Evolutionary conservation across 2,113 vertebrate species (phyloP), one percentile per base, ranked within the genome.

Genomic region (Stomatorhinus ivindoensis): DNA sequence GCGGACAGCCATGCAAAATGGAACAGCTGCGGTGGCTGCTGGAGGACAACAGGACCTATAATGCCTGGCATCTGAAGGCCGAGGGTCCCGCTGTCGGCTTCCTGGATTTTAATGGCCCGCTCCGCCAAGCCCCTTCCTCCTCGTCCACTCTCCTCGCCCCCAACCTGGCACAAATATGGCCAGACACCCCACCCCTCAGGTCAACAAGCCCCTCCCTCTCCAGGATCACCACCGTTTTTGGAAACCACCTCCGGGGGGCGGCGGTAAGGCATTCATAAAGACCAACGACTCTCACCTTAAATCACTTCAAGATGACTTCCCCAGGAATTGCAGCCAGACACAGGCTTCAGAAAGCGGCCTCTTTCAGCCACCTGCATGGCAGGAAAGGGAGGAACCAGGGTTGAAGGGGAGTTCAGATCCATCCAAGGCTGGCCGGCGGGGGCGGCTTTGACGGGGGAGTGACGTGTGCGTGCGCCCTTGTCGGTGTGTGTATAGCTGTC

Each of bases 261-360:
- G 87, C 91, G 82, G 86, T 89, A 86, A 0, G 58, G 9, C 87
- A 92, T 89, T 89, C 83, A 44, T 58, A 90, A 39, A 65, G 17
- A 83, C 87, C 87, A 35, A 82, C 6, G 2, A 27, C 58, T 83
- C 42, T 46, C 61, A 58, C 46, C 88, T 91, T 90, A 90, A 95
- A 95, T 95, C 91, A 93, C 91, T 95, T 94, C 93, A 93, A 93
- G 92, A 94, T 94, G 93, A 93, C 92, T 90, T 76, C 89, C 86
- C 87, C 89, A 65, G 90, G 90, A 94, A 95, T 87, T 53, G 87
- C 73, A 10, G 83, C 89, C 87, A 91, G 42, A 89, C 88, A 87
- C 42, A 39, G 89, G 90, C 21, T 91, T 76, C 91, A 89, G 73
- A 92, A 91, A 88, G 91, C 69, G 4, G 87, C 82, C 87, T 73